Evolutionary conservation across 2,888 invertebrate species (phyloP).

Genomic region (Trachelus troglodyta): DNA sequence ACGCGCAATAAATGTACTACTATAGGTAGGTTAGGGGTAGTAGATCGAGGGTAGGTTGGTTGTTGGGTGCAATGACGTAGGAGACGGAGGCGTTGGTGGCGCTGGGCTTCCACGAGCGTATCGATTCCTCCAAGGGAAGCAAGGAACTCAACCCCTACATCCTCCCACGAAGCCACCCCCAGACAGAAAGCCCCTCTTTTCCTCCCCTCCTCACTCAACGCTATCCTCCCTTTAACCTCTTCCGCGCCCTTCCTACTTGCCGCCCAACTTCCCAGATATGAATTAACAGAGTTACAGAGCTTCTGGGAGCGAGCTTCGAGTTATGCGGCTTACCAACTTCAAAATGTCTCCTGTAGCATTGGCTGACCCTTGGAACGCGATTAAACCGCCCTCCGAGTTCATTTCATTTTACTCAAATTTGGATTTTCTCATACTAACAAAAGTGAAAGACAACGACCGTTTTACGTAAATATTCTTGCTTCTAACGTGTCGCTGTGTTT

Average conservation of each 20-base stretch:
- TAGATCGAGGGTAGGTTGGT: conserved; percentile 28
- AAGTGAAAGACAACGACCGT: not conserved
- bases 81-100: conserved; percentile 61
- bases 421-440: not conserved
- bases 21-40: conserved; percentile 10
- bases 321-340: conserved; percentile 60
- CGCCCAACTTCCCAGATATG: conserved; percentile 62
- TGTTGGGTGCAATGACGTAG: conserved; percentile 61
- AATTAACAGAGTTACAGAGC: conserved; percentile 65
- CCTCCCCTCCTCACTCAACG: conserved; percentile 3
- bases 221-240: conserved; percentile 6
- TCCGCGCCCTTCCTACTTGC: conserved; percentile 18
- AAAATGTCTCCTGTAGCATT: conserved; percentile 45
- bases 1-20: not conserved
- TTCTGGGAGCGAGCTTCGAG: conserved; percentile 43
- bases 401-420: not conserved
- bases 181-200: conserved; percentile 5
- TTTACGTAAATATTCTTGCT: not conserved
- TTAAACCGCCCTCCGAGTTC: not conserved
- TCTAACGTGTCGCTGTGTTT: not conserved
- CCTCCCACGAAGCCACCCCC: conserved; percentile 26
- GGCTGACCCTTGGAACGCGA: not conserved
- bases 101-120: conserved; percentile 61
- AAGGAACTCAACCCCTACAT: conserved; percentile 31
- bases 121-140: conserved; percentile 56